Percentiles rank a stretch among this genome's conserved stretches.
These are phyloP conservation scores for Brachyhypopomus occidentalis DNA, from an alignment of 2,113 vertebrate genomes.

Conservation along the genomic window DNA sequence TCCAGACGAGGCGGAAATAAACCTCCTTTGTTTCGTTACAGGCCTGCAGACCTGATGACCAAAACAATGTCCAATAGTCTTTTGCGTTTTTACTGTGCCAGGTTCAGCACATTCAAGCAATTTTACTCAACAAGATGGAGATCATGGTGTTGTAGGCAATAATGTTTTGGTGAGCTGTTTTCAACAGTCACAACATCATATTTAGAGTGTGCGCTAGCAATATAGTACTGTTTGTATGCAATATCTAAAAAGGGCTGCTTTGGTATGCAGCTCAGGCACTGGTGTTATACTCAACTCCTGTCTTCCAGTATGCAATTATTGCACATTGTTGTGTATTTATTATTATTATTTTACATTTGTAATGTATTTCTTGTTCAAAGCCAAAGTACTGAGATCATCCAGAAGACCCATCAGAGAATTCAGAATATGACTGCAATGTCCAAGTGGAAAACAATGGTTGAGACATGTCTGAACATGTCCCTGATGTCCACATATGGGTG, in stretches of 20 bases:
- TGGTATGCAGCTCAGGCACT: no score
- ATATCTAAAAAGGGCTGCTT: background rate
- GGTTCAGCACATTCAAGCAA: no score
- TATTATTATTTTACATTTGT: no score
- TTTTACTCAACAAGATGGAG: no score
- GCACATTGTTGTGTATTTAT: background rate
- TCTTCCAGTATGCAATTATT: background rate
- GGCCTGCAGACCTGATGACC: no score
- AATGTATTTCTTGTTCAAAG: background rate
- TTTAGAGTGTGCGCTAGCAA: background rate
- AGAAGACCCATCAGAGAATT: background rate
- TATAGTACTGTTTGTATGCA: background rate
- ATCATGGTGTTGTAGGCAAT: no score
- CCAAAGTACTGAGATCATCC: background rate
- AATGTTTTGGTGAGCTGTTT: background rate
- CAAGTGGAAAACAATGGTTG: background rate
- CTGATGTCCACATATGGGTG: background rate
- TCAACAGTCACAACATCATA: background rate
- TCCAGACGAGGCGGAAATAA: no score
- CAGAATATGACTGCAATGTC: background rate
- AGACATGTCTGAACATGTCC: slow-evolving; percentile 6
- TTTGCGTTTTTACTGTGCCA: no score
- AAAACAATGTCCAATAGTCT: no score
- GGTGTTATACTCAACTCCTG: background rate
- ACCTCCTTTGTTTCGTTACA: no score